Percentiles rank a stretch among this genome's conserved stretches.
Conservation (phyloP, 2,113 vertebrate genomes). For the Gorsachius goisagi region DNA sequence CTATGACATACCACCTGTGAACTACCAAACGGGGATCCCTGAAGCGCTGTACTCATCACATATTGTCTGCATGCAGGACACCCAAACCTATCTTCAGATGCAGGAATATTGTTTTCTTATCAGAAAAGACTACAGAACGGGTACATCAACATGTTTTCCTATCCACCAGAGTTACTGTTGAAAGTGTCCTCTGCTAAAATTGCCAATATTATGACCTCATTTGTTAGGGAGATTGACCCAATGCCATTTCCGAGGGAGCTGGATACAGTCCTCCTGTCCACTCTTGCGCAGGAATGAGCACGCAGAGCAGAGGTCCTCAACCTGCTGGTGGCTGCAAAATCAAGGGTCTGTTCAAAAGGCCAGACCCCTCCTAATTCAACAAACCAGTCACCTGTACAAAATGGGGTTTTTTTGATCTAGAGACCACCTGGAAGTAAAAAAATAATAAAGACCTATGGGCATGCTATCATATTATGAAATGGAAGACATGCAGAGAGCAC, state of each 20-base stretch:
- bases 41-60: not conserved
- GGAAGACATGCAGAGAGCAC: not conserved
- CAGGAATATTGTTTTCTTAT: not conserved
- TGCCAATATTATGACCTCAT: not conserved
- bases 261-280: not conserved
- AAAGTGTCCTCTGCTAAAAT: not conserved
- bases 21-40: not conserved
- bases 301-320: not conserved
- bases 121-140: not conserved
- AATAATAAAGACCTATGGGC: not conserved
- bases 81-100: not conserved
- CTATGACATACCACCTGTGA: not conserved
- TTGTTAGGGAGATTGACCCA: not conserved
- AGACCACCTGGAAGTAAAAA: not conserved
- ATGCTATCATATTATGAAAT: fast-evolving
- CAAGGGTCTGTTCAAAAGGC: not conserved
- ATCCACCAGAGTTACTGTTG: not conserved
- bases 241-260: not conserved
- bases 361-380: not conserved
- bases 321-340: not conserved
- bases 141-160: not conserved
- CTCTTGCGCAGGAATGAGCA: not conserved
- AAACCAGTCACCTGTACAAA: not conserved
- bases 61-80: not conserved
- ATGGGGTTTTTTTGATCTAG: not conserved